A percentile compares a stretch with the other conserved stretches of the same genome.
Evolutionary conservation across 2,113 vertebrate genomes (phyloP).

Genomic region (Struthio camelus): DNA sequence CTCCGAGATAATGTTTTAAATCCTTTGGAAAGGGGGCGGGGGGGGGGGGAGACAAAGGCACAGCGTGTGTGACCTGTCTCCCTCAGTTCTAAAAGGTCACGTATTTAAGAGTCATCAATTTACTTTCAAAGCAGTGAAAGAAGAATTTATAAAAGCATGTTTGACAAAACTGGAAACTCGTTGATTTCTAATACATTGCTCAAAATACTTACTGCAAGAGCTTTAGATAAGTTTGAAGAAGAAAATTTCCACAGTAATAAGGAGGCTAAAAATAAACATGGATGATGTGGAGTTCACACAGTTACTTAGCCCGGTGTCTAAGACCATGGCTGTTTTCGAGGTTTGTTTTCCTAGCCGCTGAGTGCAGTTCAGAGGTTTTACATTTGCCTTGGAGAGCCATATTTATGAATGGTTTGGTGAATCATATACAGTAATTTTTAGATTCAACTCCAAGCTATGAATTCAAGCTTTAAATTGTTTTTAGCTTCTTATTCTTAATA

Average conservation of each 20-base stretch:
- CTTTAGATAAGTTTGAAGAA: too few species aligned
- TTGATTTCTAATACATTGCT: neutral
- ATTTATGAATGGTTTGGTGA: neutral
- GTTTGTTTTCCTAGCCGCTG: neutral
- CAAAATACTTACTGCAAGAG: rapidly evolving
- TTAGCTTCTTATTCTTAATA: neutral
- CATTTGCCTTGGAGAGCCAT: neutral
- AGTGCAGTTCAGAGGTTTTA: neutral
- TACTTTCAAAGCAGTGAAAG: neutral
- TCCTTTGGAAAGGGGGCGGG: too few species aligned
- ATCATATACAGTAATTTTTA: neutral
- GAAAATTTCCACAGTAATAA: rapidly evolving
- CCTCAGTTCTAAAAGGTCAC: too few species aligned
- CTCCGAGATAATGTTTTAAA: too few species aligned
- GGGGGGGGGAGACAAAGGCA: too few species aligned
- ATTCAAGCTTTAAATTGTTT: neutral
- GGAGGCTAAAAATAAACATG: neutral
- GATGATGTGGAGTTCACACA: neutral
- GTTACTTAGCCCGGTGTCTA: rapidly evolving
- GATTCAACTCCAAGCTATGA: rapidly evolving
- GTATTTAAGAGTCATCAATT: neutral
- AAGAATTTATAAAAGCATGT: neutral
- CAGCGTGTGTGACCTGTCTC: too few species aligned
- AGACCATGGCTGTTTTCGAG: rapidly evolving
- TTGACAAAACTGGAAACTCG: neutral